These are phyloP conservation scores for Poecilia gillii DNA, from an alignment of 2,797 vertebrate genomes.

Conservation along the genomic window DNA sequence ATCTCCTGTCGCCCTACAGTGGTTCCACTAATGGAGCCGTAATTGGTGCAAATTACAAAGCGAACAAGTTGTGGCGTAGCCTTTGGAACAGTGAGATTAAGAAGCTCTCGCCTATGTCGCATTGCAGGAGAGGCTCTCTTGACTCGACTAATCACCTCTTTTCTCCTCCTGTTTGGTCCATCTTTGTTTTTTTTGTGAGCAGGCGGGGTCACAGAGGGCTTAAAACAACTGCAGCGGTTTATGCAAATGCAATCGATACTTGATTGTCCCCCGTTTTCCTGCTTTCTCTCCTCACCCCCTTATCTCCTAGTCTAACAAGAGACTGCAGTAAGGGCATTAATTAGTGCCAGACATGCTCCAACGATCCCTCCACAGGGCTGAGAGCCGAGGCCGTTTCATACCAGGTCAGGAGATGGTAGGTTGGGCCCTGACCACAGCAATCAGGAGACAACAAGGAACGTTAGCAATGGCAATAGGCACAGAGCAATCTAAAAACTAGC, in stretches of 20 bases:
- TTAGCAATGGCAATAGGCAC: conserved; percentile 4
- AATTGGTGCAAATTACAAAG: conserved; percentile 69
- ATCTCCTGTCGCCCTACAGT: conserved; percentile 43
- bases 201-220: conserved; percentile 60
- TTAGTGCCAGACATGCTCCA: conserved; percentile 67
- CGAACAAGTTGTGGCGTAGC: conserved; percentile 45
- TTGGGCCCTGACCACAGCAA: conserved; percentile 47
- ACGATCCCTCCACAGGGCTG: conserved; percentile 55
- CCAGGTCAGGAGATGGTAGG: conserved; percentile 52
- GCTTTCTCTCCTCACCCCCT: conserved; percentile 27
- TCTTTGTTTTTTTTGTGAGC: conserved; percentile 45
- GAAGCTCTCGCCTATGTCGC: conserved; percentile 57
- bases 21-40: conserved; percentile 52
- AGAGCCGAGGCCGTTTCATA: conserved; percentile 55
- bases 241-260: conserved; percentile 79
- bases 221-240: conserved; percentile 72
- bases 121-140: conserved; percentile 65
- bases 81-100: conserved; percentile 62
- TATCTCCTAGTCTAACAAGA: conserved; percentile 59
- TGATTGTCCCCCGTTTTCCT: conserved; percentile 45
- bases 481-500: conserved; percentile 16
- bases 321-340: conserved; percentile 71
- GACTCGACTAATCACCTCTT: conserved; percentile 54
- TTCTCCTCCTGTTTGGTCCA: conserved; percentile 33
- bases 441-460: conserved; percentile 20